These are phyloP conservation scores for Sphaerophoria rueppellii DNA, from an alignment of 2,888 invertebrate genomes.

Conservation along the genomic window DNA sequence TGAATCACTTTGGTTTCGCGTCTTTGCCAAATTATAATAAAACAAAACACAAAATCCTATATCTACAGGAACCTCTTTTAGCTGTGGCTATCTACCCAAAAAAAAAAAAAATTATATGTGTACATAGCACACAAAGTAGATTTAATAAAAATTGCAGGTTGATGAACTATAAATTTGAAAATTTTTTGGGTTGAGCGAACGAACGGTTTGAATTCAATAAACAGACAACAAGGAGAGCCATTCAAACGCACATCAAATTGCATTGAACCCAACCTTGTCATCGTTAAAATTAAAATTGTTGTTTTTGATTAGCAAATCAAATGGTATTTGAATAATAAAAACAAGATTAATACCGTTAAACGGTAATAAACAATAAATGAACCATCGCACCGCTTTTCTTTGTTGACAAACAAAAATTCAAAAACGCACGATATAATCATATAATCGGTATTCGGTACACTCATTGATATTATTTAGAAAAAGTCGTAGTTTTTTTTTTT, in stretches of 20 bases:
- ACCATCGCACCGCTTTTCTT: neutral
- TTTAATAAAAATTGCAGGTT: slow-evolving; percentile 16
- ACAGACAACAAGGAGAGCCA: neutral
- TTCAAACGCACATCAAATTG: slow-evolving; percentile 5
- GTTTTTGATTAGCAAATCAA: neutral
- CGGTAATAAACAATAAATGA: neutral
- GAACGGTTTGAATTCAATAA: slow-evolving; percentile 11
- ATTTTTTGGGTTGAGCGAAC: slow-evolving; percentile 18
- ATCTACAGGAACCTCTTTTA: too few species aligned
- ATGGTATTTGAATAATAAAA: neutral
- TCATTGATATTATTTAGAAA: too few species aligned
- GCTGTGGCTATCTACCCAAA: neutral
- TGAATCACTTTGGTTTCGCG: slow-evolving; percentile 17
- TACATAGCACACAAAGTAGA: neutral
- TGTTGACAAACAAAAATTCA: slow-evolving; percentile 10
- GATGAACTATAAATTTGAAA: slow-evolving; percentile 28
- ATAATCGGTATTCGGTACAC: too few species aligned
- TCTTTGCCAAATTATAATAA: neutral
- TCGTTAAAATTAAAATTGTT: neutral
- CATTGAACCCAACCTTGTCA: slow-evolving; percentile 25
- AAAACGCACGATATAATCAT: neutral
- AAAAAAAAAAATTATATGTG: neutral
- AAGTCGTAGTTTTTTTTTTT: too few species aligned
- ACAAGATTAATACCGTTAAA: neutral
- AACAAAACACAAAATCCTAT: neutral